A percentile compares a stretch with the other conserved stretches of the same genome.
Conservation (phyloP, 2,113 vertebrate species). For the Phalacrocorax brasilianus region DNA sequence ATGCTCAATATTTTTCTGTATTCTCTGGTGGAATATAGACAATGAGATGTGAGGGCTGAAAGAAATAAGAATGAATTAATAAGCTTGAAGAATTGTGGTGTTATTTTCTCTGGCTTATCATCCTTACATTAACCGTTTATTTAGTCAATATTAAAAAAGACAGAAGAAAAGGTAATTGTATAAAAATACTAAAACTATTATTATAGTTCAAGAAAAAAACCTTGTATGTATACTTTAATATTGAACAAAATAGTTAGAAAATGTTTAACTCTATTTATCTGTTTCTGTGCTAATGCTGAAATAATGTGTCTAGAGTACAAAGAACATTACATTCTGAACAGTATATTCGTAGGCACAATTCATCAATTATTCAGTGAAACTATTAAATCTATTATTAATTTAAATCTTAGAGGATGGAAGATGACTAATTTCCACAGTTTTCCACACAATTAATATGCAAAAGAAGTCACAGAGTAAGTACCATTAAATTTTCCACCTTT, state of each 20-base stretch:
- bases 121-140: neutral
- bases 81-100: neutral
- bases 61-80: neutral
- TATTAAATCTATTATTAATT: slow-evolving; percentile 21
- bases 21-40: neutral
- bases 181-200: neutral
- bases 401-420: neutral
- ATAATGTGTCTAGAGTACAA: neutral
- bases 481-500: neutral
- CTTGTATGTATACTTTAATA: neutral
- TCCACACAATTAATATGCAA: neutral
- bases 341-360: neutral
- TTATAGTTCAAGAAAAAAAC: neutral
- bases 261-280: neutral
- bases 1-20: neutral
- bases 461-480: neutral
- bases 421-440: slow-evolving; percentile 9
- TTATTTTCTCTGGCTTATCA: neutral
- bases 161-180: neutral
- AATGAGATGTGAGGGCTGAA: neutral
- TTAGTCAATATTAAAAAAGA: neutral
- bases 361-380: neutral
- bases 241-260: neutral
- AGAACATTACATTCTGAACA: neutral
- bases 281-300: neutral